Percentiles rank a stretch among this genome's conserved stretches.
Conservation (phyloP, 30 jellyfish, hydroid and myxozoan species). For the Calvadosia cruxmelitensis region DNA sequence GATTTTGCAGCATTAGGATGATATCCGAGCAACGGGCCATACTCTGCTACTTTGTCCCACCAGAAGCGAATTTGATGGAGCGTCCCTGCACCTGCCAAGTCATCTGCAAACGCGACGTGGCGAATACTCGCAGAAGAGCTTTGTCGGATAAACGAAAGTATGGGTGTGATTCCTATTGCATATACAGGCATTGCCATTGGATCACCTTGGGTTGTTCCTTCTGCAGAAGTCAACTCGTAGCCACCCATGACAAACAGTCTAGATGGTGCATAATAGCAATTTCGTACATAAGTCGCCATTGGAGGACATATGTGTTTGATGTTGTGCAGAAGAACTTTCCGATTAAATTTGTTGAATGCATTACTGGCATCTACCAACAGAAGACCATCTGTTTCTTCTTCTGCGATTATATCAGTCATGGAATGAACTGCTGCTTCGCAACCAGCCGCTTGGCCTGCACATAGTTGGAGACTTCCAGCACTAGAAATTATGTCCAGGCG, state of each 20-base stretch:
- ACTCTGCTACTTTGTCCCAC: conserved; percentile 5
- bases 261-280: conserved; percentile 11
- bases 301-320: conserved; percentile 6
- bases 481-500: conserved; percentile 5
- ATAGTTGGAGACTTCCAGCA: conserved; percentile 20
- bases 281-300: conserved; percentile 1
- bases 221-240: conserved; percentile 11
- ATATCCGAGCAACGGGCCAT: conserved; percentile 27
- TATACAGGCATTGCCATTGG: conserved; percentile 30
- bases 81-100: conserved; percentile 8
- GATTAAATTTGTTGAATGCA: background rate
- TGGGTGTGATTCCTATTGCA: conserved; percentile 9
- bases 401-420: background rate
- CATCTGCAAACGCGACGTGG: conserved; percentile 12
- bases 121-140: background rate
- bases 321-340: background rate
- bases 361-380: background rate
- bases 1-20: conserved; percentile 16
- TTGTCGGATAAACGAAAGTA: background rate
- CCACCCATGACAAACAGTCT: conserved; percentile 9
- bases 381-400: conserved; percentile 19
- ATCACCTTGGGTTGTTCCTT: conserved; percentile 40
- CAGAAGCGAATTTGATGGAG: background rate
- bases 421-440: conserved; percentile 25
- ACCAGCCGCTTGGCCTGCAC: conserved; percentile 12